Conservation (phyloP, 1,140 invertebrate species). For the Archegozetes longisetosus region DNA sequence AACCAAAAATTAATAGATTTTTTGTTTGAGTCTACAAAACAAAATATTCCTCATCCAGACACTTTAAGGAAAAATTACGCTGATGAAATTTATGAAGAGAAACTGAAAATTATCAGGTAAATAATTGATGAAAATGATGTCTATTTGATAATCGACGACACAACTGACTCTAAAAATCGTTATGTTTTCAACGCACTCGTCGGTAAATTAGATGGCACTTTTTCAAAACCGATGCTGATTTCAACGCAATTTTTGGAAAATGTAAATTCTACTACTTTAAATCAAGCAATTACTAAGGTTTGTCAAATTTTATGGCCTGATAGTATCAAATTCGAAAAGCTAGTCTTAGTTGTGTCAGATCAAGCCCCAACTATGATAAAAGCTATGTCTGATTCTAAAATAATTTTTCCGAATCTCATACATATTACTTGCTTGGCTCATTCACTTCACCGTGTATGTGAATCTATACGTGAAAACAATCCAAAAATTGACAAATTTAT, state of each 20-base stretch:
- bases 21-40: not conserved
- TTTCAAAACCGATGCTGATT: not conserved
- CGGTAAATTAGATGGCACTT: not conserved
- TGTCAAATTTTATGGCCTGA: not conserved
- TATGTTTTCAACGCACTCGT: not conserved
- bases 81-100: not conserved
- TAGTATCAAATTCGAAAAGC: not conserved
- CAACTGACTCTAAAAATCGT: not conserved
- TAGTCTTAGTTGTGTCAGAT: not conserved
- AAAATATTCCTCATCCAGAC: not conserved
- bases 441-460: not conserved
- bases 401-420: not conserved
- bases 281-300: not conserved
- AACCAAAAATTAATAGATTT: not conserved
- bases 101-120: not conserved
- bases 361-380: not conserved
- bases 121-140: not conserved
- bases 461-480: not conserved
- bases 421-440: not conserved
- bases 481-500: not conserved
- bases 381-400: not conserved
- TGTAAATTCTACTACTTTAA: not conserved
- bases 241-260: not conserved
- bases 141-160: not conserved
- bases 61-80: not conserved